Evolutionary conservation across 2,113 vertebrate species (phyloP).

Genomic region (Cyprinodon brontotheroides): DNA sequence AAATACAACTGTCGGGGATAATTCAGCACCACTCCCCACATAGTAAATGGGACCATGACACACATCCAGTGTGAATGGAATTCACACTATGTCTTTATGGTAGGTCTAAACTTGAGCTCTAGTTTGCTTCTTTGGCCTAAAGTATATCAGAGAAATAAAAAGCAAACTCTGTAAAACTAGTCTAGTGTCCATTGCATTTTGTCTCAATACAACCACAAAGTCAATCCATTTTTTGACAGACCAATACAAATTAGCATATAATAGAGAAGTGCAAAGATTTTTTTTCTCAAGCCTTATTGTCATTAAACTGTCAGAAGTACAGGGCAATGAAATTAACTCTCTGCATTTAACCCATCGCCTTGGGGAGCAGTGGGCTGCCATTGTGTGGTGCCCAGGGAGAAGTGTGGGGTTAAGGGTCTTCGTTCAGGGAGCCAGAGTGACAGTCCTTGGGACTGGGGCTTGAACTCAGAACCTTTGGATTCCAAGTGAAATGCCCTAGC

Average conservation of each 20-base stretch:
- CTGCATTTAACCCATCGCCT: too few relatives aligned
- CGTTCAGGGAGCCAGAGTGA: too few relatives aligned
- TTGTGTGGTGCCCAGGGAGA: too few relatives aligned
- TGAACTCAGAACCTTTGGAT: too few relatives aligned
- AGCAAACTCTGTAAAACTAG: neutral
- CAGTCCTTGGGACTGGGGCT: too few relatives aligned
- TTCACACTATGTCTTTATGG: conserved; percentile 51
- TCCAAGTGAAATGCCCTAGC: too few relatives aligned
- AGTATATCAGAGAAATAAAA: neutral
- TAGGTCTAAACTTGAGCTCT: neutral
- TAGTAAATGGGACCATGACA: conserved; percentile 35
- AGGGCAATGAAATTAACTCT: too few relatives aligned
- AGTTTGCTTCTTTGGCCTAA: neutral
- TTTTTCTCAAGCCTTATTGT: too few relatives aligned
- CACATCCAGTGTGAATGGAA: conserved; percentile 59
- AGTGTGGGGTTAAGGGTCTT: too few relatives aligned
- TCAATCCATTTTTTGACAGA: neutral
- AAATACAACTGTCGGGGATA: conserved; percentile 51
- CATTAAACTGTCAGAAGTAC: too few relatives aligned
- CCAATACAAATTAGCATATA: neutral
- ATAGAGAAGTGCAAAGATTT: neutral
- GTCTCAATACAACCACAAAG: neutral
- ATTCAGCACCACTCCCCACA: conserved; percentile 39
- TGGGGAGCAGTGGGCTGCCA: too few relatives aligned
- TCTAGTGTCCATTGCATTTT: neutral